A percentile compares a stretch with the other conserved stretches of the same genome.
Conservation (phyloP, 2,113 vertebrate genomes). For the Oostethus manadensis region DNA sequence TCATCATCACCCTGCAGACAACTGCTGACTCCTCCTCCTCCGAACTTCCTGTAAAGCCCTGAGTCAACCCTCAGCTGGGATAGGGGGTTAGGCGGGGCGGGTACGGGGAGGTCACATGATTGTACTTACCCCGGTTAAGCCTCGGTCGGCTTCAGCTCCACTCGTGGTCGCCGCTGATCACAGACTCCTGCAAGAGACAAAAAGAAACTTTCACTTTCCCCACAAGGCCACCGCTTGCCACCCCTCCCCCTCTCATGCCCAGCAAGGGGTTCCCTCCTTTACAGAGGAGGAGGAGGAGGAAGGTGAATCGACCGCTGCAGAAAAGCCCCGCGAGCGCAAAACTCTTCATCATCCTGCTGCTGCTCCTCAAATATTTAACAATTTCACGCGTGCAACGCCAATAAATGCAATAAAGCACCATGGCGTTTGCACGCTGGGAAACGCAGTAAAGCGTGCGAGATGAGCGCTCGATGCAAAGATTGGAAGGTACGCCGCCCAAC, state of each 20-base stretch:
- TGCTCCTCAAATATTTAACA: neutral
- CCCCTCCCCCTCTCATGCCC: conserved; percentile 8
- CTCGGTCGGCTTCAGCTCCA: conserved; percentile 37
- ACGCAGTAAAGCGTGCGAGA: too few relatives aligned
- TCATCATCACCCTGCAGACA: neutral
- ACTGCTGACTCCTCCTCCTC: too few relatives aligned
- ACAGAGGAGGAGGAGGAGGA: conserved; percentile 36
- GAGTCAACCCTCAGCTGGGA: conserved; percentile 49
- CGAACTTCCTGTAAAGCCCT: conserved; percentile 33
- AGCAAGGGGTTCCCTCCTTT: conserved; percentile 28
- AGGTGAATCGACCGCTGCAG: conserved; percentile 31
- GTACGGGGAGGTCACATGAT: conserved; percentile 47
- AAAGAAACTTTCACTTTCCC: conserved; percentile 21
- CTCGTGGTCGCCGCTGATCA: conserved; percentile 41
- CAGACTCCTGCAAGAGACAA: conserved; percentile 37
- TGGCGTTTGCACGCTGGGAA: too few relatives aligned
- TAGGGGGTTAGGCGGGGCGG: conserved; percentile 38
- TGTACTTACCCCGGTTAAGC: conserved; percentile 54
- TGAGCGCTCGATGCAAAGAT: too few relatives aligned
- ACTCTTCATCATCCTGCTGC: neutral
- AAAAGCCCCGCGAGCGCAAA: conserved; percentile 19
- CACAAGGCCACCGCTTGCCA: conserved; percentile 38
- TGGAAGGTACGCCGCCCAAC: too few relatives aligned
- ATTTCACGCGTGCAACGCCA: too few relatives aligned
- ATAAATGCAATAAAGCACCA: neutral